Evolutionary conservation across 2,113 vertebrate species (phyloP).

Genomic region (Labeo catla): DNA sequence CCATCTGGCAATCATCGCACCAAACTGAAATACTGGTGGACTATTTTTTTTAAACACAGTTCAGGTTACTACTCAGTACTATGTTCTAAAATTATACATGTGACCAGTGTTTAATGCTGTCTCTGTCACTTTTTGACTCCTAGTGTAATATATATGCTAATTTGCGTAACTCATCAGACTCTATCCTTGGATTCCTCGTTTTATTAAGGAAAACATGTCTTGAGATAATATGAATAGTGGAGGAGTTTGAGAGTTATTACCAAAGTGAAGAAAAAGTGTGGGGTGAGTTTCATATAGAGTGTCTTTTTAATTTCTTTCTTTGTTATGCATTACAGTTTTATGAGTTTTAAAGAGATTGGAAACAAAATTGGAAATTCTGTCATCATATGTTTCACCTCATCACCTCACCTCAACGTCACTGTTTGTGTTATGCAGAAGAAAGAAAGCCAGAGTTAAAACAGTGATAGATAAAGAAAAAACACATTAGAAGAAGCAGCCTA

Average conservation of each 20-base stretch:
- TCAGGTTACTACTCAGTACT: slow-evolving; percentile 12
- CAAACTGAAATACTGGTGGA: slow-evolving; percentile 21
- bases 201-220: slow-evolving; percentile 40
- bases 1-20: slow-evolving; percentile 27
- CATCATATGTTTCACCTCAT: no score
- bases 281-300: neutral
- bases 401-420: no score
- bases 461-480: no score
- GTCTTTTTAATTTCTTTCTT: neutral
- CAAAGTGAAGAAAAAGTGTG: neutral
- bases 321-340: neutral
- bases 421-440: no score
- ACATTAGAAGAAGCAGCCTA: no score
- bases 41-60: slow-evolving; percentile 6
- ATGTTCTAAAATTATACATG: slow-evolving; percentile 32
- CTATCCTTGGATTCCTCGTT: slow-evolving; percentile 18
- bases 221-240: slow-evolving; percentile 26
- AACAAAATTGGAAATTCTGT: no score
- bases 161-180: slow-evolving; percentile 38
- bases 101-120: slow-evolving; percentile 9
- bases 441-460: no score
- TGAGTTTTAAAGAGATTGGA: no score
- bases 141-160: slow-evolving; percentile 55
- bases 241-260: slow-evolving; percentile 38
- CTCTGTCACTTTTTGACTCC: slow-evolving; percentile 41